Evolutionary conservation across 2,797 vertebrate genomes (phyloP), one percentile per base, ranked within the genome.

Genomic region (Selene dorsalis): DNA sequence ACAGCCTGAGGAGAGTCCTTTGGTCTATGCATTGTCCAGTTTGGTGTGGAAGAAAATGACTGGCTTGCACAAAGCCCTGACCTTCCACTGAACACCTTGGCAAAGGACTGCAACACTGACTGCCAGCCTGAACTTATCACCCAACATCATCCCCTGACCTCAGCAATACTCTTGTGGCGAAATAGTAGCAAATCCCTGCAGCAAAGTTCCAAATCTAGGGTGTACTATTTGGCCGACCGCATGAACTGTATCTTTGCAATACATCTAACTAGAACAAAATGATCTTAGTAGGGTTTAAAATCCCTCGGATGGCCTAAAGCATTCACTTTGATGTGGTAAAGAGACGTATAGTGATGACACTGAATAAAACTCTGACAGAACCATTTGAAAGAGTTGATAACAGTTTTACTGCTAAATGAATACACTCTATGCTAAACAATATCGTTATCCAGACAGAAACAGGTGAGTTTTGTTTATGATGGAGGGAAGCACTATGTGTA

Each of bases 381-480:
- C 26, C 24, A 45, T 66, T 77, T 55, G 56, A 16, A 67, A 58
- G 43, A 70, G 55, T 22, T 41, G 1, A 38, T 30, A 4, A 30
- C 16, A 38, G 24, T 39, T 60, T 58, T 13, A 39, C 6, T 8
- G 60, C 60, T 26, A 39, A 65, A 80, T 66, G n/a, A 60, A 80
- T 60, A 30, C 61, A 58, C 57, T 18, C 14, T 26, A 22, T 63
- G 62, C 48, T 12, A 58, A 75, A 69, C n/a, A 69, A 45, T 32
- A 57, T 17, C 10, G 11, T 50, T 61, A 57, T 43, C 20, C 22
- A 52, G 24, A 20, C 56, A 62, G 50, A 41, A 73, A 64, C 47
- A 71, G 70, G 60, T 69, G 66, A 65, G 62, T 69, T 73, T 38
- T 32, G 60, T 82, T 75, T 70, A 67, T 85, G 41, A 69, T 13